Evolutionary conservation across 2,888 invertebrate species (phyloP).

Genomic region (Mesorhabditis belari): DNA sequence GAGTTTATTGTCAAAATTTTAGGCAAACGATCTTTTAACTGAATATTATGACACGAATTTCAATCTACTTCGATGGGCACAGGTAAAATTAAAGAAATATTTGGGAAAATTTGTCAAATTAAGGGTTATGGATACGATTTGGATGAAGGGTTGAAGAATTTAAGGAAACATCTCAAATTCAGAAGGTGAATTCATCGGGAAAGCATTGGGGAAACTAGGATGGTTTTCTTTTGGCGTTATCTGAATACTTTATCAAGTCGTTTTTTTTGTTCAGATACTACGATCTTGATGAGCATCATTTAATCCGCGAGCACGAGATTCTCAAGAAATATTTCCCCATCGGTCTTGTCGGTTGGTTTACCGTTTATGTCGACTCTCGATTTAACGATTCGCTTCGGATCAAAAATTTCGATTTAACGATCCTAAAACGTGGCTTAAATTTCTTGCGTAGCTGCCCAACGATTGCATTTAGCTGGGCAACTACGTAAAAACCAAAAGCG

Average conservation of each 20-base stretch:
- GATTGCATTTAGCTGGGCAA: no score
- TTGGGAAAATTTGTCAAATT: not conserved
- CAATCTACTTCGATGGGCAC: conserved; percentile 40
- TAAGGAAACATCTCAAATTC: conserved; percentile 33
- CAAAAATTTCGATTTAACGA: no score
- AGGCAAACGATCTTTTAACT: conserved; percentile 31
- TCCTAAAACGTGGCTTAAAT: no score
- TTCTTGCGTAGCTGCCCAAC: no score
- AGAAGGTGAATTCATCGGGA: no score
- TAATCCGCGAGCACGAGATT: conserved; percentile 25
- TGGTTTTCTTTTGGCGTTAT: not conserved
- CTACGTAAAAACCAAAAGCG: no score
- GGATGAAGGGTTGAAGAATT: conserved; percentile 25
- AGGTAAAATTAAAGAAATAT: conserved; percentile 8
- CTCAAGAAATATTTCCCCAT: conserved; percentile 40
- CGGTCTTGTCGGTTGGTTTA: conserved; percentile 27
- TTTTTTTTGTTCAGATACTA: conserved; percentile 23
- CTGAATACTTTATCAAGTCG: no score
- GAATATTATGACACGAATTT: conserved; percentile 34
- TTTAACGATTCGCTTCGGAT: no score
- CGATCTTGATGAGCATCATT: conserved; percentile 26
- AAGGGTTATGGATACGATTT: conserved; percentile 28
- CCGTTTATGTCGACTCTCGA: no score
- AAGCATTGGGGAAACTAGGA: no score
- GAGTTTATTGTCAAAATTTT: conserved; percentile 1